phyloP scores from a whole-genome alignment of 2,888 invertebrate genomes.

The Sinotaia quadrata region DNA sequence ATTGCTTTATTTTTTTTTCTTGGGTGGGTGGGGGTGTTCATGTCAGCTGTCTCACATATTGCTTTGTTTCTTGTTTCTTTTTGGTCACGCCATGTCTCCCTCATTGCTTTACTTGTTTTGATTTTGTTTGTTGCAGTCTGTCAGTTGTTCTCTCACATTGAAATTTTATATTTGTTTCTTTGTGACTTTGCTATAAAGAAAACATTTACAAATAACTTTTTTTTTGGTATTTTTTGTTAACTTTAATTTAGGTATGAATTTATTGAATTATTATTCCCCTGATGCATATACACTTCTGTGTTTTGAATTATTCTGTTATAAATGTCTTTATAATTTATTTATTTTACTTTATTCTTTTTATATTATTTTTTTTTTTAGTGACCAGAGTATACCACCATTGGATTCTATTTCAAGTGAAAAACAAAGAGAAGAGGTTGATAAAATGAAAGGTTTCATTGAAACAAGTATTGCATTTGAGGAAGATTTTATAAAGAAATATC shows the following conservation, averaged over 20 bases:
- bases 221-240: background rate
- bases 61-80: no score
- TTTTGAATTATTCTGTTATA: no score
- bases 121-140: no score
- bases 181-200: background rate
- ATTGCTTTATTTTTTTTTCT: no score
- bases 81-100: no score
- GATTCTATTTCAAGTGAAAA: conserved; percentile 82
- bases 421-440: conserved; percentile 77
- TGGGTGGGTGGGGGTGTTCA: no score
- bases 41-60: no score
- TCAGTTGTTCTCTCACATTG: no score
- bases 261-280: background rate
- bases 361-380: conserved; percentile 77
- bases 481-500: conserved; percentile 54
- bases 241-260: background rate
- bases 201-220: background rate
- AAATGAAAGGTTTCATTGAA: conserved; percentile 77
- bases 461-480: conserved; percentile 69
- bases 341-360: no score
- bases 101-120: no score
- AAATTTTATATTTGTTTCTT: background rate
- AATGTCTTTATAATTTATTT: no score
- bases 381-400: conserved; percentile 90
- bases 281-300: no score